Base-by-base conservation (phyloP, 2,888 invertebrate species). In the Odontocerum albicorne region DNA sequence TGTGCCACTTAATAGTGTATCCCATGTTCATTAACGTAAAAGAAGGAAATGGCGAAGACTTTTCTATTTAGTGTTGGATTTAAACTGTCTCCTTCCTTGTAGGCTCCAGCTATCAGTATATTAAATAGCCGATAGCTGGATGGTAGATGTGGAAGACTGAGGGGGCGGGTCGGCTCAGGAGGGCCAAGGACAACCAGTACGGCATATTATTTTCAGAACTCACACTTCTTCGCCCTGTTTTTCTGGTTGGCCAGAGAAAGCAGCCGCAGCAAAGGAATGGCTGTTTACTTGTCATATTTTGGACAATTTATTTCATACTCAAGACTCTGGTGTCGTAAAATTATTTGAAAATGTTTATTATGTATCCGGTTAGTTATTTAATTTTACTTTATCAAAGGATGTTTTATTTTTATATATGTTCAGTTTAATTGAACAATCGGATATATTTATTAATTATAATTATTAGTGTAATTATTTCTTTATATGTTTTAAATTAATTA, bases 121-220 rank as follows among this genome's bases (percentile, higher is more conserved):
- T 42, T 20, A 21, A 21, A 15, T 12, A 22, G 13, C 42, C 22
- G 16, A 22, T 42, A 2, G 20, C 8, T 22, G 21, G 21, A 15
- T 22, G 44, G 31, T 17, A 22, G 21, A 8, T n/a, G 36, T 8
- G 36, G 36, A 13, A 15, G 35, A 35, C 12, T 20, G 35, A 13
- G 17, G 43, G 51, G 19, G 39, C 12, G 20, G 19, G 27, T 36
- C 22, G 27, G 44, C 16, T 10, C 12, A 10, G 22, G 46, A 50
- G 55, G 55, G 58, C 58, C 58, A 58, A 58, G 58, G 58, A 51
- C 58, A 42, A 45, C 58, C 52, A 36, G 58, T 58, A 49, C 54
- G 53, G 45, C 49, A 49, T 57, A 54, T 47, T 39, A 47, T 57
- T 57, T 45, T 49, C 43, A 51, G 57, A 57, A 57, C 49, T 35